A percentile compares a stretch with the other conserved stretches of the same genome.
Conservation (phyloP, 2,113 vertebrate genomes). For the Ancistrus triradiatus region DNA sequence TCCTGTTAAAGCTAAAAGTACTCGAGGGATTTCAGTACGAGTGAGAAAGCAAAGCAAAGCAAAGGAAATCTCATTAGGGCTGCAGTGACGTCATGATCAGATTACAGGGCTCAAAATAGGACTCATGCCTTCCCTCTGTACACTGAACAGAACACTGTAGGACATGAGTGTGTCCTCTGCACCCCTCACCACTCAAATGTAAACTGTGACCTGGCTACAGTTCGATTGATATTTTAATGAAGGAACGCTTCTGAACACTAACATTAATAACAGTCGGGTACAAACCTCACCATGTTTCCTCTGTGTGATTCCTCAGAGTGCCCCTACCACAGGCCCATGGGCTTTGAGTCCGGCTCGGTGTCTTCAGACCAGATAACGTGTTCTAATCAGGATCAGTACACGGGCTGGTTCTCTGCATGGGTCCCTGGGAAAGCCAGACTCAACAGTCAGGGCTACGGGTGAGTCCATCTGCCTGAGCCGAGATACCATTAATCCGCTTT, state of each 20-base stretch:
- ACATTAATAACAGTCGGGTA: no score
- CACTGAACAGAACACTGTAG: conserved; percentile 14
- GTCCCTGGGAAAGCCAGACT: conserved; percentile 85
- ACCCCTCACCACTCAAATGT: not conserved
- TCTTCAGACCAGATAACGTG: conserved; percentile 87
- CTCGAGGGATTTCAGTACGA: no score
- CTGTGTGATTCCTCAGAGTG: conserved; percentile 98
- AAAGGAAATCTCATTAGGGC: conserved; percentile 61
- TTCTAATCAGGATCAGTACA: conserved; percentile 91
- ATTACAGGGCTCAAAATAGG: conserved; percentile 61
- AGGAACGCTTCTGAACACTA: no score
- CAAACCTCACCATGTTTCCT: conserved; percentile 13
- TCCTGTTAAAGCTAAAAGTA: no score
- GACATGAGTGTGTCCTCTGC: not conserved
- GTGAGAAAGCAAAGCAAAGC: conserved; percentile 10
- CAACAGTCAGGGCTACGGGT: conserved; percentile 95
- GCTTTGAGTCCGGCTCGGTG: conserved; percentile 89
- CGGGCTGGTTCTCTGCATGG: conserved; percentile 96
- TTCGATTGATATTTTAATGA: no score
- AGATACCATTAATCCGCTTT: no score
- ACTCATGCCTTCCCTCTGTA: conserved; percentile 36
- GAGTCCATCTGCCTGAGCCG: conserved; percentile 48
- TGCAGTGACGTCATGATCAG: conserved; percentile 55
- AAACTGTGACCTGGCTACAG: not conserved
- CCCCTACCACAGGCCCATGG: conserved; percentile 89